Evolutionary conservation across 2,113 vertebrate genomes (phyloP), one percentile per base, ranked within the genome.

Genomic region (Macquaria australasica): DNA sequence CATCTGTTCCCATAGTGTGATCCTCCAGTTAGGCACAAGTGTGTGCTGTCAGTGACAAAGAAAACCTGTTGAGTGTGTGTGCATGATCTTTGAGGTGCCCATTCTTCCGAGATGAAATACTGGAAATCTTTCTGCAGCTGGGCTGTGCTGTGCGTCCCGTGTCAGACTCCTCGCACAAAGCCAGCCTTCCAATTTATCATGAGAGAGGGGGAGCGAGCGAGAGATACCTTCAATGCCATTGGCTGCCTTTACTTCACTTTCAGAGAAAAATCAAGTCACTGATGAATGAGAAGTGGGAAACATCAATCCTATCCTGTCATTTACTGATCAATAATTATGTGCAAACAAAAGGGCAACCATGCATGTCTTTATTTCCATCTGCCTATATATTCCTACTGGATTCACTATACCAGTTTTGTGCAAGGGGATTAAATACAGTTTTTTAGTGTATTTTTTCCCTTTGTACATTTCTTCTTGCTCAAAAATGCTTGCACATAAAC

Each of bases 111-210:
- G 39, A 74, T 58, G 82, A 83, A 82, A 75, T 67, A 73, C 64
- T 60, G 77, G 76, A 87, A 88, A 82, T 70, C 73, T 83, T 43
- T 64, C 78, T 73, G 89, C 74, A 39, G 75, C 91, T 72, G 79
- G 11, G 82, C 72, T 87, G 63, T 0, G 82, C 72, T 87, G 63
- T 0, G 25, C 84, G 51, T 77, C 73, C 73, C 81, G 81, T 71
- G 81, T 76, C 73, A 64, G 83, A 68, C 58, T 81, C 67, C 45
- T 25, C 14, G 37, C 75, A 81, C 68, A 92, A 79, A 93, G 82
- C 87, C 94, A 90, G 81, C 87, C 91, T 91, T 82, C 87, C 81
- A 81, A 88, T 93, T 86, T 90, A 88, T 89, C 51, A 87, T 6
- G 77, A 21, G 51, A 21, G 51, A 14, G 37, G 77, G 28, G 51